phyloP scores from a whole-genome alignment of 2,888 invertebrate genomes.

The Drosophila kuntzei region DNA sequence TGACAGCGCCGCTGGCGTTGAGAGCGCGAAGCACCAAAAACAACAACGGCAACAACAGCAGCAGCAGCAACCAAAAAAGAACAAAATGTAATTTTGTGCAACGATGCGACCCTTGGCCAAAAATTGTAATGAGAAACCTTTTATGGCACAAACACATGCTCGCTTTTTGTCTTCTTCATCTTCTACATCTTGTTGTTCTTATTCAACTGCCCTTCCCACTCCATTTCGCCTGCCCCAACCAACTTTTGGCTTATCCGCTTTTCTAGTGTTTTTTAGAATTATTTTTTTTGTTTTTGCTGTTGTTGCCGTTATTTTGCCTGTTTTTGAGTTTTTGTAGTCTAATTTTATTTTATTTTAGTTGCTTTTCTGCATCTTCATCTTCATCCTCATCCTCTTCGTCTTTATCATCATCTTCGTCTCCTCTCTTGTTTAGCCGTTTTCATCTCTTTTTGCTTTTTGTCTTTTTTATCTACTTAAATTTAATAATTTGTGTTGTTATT shows the following conservation, averaged over 20 bases:
- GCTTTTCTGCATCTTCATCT: constrained; percentile 46
- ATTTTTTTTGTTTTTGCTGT: constrained; percentile 1
- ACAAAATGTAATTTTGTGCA: constrained; percentile 72
- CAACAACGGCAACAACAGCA: constrained; percentile 19
- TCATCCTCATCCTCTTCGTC: background rate
- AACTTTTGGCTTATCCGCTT: constrained; percentile 9
- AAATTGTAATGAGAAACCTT: constrained; percentile 79
- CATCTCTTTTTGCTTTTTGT: constrained; percentile 11
- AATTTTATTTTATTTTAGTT: constrained; percentile 71
- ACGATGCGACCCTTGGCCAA: constrained; percentile 80
- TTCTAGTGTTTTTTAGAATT: constrained; percentile 29
- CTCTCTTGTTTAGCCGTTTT: background rate
- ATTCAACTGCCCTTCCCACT: constrained; percentile 1
- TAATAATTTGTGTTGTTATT: constrained; percentile 70
- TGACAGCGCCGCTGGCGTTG: constrained; percentile 53
- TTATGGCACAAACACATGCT: constrained; percentile 77
- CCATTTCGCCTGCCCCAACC: background rate
- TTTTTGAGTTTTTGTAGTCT: constrained; percentile 69
- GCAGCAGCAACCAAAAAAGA: constrained; percentile 31
- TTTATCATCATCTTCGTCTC: background rate
- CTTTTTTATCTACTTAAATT: constrained; percentile 71
- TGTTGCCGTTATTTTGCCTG: constrained; percentile 25
- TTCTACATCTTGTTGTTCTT: constrained; percentile 16
- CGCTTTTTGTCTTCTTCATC: constrained; percentile 58
- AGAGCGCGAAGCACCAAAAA: constrained; percentile 51